Evolutionary conservation across 2,888 invertebrate species (phyloP).

Genomic region (Melitaea athalia): DNA sequence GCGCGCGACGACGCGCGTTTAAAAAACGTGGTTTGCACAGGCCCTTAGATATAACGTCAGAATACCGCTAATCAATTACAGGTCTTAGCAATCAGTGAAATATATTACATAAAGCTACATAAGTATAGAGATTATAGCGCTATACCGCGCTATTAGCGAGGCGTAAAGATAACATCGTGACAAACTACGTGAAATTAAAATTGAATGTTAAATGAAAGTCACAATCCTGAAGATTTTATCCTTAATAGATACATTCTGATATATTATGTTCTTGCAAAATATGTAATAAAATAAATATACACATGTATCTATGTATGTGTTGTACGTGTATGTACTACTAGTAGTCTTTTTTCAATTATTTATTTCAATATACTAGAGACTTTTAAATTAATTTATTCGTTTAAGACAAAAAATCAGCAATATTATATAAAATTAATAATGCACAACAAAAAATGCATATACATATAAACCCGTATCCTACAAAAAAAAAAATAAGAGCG

Average conservation of each 20-base stretch:
- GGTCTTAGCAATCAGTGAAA: constrained; percentile 17
- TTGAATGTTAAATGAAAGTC: too few relatives aligned
- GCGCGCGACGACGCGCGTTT: too few relatives aligned
- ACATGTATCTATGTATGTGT: too few relatives aligned
- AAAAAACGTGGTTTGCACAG: too few relatives aligned
- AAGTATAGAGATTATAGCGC: neutral
- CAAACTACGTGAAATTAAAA: too few relatives aligned
- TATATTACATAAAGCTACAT: neutral
- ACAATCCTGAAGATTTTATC: too few relatives aligned
- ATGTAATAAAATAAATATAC: too few relatives aligned
- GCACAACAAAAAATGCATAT: neutral
- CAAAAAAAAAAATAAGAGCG: neutral
- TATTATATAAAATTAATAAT: neutral
- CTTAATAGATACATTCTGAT: too few relatives aligned
- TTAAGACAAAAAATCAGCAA: neutral
- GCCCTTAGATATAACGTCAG: constrained; percentile 13
- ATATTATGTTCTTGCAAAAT: too few relatives aligned
- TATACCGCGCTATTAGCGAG: neutral
- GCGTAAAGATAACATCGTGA: too few relatives aligned
- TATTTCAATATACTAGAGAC: neutral
- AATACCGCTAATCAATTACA: constrained; percentile 21
- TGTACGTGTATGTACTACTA: too few relatives aligned
- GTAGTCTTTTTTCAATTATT: neutral
- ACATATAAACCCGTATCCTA: too few relatives aligned
- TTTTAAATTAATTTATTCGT: neutral